phyloP scores from a whole-genome alignment of 1,140 invertebrate genomes.

The Drosophila auraria region DNA sequence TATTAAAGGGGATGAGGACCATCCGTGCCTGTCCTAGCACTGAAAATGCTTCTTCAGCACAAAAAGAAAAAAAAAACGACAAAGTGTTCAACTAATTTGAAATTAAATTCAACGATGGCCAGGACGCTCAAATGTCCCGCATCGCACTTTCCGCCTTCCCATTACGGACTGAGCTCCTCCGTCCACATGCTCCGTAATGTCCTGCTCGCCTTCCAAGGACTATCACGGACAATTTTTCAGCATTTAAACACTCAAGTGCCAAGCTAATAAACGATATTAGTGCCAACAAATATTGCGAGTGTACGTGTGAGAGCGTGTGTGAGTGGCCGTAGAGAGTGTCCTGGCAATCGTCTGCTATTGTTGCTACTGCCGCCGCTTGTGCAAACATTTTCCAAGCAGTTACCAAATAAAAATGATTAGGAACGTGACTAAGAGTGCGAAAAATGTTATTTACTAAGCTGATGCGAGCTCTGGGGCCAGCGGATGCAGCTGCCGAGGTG shows the following conservation, averaged over 20 bases:
- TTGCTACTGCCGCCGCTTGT: slow-evolving; percentile 44
- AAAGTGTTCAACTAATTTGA: slow-evolving; percentile 76
- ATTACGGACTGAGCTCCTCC: neutral
- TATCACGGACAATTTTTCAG: slow-evolving; percentile 76
- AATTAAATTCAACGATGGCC: slow-evolving; percentile 71
- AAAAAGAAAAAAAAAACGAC: slow-evolving; percentile 45
- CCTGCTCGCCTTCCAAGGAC: slow-evolving; percentile 49
- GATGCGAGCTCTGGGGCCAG: slow-evolving; percentile 66
- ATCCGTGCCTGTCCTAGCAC: slow-evolving; percentile 33
- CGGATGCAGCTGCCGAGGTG: slow-evolving; percentile 8
- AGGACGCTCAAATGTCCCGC: slow-evolving; percentile 34
- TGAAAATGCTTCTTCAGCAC: slow-evolving; percentile 60
- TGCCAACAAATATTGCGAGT: slow-evolving; percentile 74
- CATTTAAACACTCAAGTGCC: slow-evolving; percentile 78
- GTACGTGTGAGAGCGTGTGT: slow-evolving; percentile 24
- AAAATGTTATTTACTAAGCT: slow-evolving; percentile 80
- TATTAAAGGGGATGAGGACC: neutral
- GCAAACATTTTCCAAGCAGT: slow-evolving; percentile 79
- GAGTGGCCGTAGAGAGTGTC: slow-evolving; percentile 12
- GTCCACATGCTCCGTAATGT: slow-evolving; percentile 17
- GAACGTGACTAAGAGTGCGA: slow-evolving; percentile 79
- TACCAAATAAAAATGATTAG: slow-evolving; percentile 81
- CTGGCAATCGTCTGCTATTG: slow-evolving; percentile 26
- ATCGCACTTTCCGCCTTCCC: slow-evolving; percentile 1
- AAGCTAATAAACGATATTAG: slow-evolving; percentile 79